A percentile compares a stretch with the other conserved stretches of the same genome.
Conservation (phyloP, 2,888 invertebrate species). For the Limnephilus marmoratus region DNA sequence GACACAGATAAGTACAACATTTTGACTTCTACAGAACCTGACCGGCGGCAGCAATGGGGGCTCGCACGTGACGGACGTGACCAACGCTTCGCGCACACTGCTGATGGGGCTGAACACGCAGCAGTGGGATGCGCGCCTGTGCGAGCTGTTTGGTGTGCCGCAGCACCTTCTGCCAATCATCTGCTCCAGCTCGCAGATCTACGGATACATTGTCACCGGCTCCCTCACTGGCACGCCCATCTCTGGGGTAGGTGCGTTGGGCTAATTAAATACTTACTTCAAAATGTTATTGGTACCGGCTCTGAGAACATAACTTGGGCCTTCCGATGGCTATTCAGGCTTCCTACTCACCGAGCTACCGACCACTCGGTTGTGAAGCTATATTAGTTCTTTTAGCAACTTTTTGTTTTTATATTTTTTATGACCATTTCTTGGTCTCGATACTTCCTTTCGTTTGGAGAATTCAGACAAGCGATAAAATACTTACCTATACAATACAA, state of each 20-base stretch:
- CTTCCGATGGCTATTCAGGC: too few relatives aligned
- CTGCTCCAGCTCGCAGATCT: conserved; percentile 93
- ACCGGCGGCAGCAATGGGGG: conserved; percentile 78
- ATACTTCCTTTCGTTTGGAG: too few relatives aligned
- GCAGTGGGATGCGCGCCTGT: conserved; percentile 92
- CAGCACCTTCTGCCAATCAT: conserved; percentile 91
- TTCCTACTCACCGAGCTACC: too few relatives aligned
- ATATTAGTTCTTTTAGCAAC: too few relatives aligned
- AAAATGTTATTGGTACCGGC: too few relatives aligned
- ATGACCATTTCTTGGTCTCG: too few relatives aligned
- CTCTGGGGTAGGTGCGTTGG: conserved; percentile 84
- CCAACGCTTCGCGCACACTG: conserved; percentile 97
- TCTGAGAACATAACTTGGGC: too few relatives aligned
- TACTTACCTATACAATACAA: too few relatives aligned
- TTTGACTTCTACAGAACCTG: conserved; percentile 73
- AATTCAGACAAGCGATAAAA: too few relatives aligned
- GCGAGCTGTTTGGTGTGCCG: conserved; percentile 93
- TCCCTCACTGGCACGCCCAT: conserved; percentile 89
- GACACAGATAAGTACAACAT: not conserved
- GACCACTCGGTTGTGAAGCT: not conserved
- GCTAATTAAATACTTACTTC: not conserved
- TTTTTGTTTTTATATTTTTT: too few relatives aligned
- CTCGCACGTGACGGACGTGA: conserved; percentile 94
- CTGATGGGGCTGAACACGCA: conserved; percentile 94
- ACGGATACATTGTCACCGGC: conserved; percentile 87